Conservation (phyloP, 1,140 invertebrate genomes). For the Drosophila melanica region DNA sequence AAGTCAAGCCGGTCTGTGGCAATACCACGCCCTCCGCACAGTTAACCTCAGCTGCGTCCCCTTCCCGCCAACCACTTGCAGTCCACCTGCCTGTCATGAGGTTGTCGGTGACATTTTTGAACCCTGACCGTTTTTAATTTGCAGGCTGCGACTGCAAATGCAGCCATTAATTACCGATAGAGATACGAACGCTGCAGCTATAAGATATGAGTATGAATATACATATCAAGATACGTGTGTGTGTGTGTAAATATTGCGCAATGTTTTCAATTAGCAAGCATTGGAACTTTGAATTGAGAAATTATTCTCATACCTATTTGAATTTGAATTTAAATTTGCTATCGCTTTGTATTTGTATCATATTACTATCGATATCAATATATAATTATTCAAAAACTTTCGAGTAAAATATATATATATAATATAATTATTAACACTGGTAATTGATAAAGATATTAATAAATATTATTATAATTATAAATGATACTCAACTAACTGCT, state of each 20-base stretch:
- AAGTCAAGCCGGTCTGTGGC: slow-evolving; percentile 33
- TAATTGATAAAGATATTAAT: too few relatives aligned
- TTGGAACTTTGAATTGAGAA: slow-evolving; percentile 53
- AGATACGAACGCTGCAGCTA: slow-evolving; percentile 10
- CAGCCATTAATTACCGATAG: slow-evolving; percentile 62
- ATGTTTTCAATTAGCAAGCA: slow-evolving; percentile 55
- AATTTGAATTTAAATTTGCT: too few relatives aligned
- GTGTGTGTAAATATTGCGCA: slow-evolving; percentile 46
- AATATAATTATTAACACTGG: too few relatives aligned
- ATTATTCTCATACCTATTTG: slow-evolving; percentile 34
- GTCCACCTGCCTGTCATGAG: slow-evolving; percentile 12
- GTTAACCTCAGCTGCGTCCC: slow-evolving; percentile 1
- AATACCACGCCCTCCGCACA: slow-evolving; percentile 28
- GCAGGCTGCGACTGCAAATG: slow-evolving; percentile 34
- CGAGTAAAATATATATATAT: too few relatives aligned
- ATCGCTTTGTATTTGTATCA: neutral
- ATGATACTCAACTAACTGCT: neutral
- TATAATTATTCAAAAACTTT: neutral
- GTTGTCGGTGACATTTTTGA: slow-evolving; percentile 67
- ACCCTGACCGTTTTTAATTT: slow-evolving; percentile 70
- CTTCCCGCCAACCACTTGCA: neutral
- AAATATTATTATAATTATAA: too few relatives aligned
- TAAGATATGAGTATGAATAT: slow-evolving; percentile 1
- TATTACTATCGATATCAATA: slow-evolving; percentile 23
- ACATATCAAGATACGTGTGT: neutral